A percentile compares a stretch with the other conserved stretches of the same genome.
phyloP scores from a whole-genome alignment of 2,888 invertebrate species.

The Hirtodrosophila cameraria region DNA sequence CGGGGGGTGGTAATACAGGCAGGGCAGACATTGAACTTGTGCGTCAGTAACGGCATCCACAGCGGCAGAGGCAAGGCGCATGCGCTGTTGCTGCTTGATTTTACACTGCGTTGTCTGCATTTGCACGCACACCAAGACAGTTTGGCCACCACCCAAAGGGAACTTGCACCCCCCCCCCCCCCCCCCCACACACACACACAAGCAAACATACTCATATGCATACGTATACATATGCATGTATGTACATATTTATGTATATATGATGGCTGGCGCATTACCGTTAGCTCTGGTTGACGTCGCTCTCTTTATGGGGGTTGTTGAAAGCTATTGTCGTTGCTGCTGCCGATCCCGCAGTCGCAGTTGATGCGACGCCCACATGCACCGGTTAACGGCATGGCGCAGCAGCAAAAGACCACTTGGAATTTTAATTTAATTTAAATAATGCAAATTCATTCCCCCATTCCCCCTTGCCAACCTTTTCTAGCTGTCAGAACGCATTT shows the following conservation, averaged over 20 bases:
- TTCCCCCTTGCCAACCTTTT: neutral
- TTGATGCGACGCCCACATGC: slow-evolving; percentile 68
- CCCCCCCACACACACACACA: slow-evolving; percentile 35
- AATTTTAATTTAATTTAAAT: slow-evolving; percentile 54
- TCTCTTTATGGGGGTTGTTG: slow-evolving; percentile 75
- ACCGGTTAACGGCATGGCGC: slow-evolving; percentile 60
- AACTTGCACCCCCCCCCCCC: slow-evolving; percentile 66
- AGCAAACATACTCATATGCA: neutral
- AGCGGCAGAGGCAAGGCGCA: slow-evolving; percentile 43
- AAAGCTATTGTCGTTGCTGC: slow-evolving; percentile 62
- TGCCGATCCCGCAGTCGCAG: slow-evolving; percentile 31
- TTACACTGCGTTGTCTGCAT: slow-evolving; percentile 39
- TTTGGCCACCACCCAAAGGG: slow-evolving; percentile 64
- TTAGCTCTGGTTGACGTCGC: slow-evolving; percentile 41
- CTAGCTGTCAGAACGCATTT: neutral
- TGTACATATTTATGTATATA: slow-evolving; percentile 16
- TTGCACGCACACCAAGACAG: slow-evolving; percentile 31
- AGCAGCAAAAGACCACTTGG: slow-evolving; percentile 29
- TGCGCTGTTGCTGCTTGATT: slow-evolving; percentile 49
- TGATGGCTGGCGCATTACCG: slow-evolving; percentile 55
- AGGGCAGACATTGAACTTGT: slow-evolving; percentile 57
- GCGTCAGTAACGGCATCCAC: slow-evolving; percentile 30
- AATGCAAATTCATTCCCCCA: slow-evolving; percentile 20
- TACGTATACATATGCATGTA: neutral
- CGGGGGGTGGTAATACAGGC: neutral